phyloP scores from a whole-genome alignment of 2,888 invertebrate genomes.

The Iphiclides podalirius region DNA sequence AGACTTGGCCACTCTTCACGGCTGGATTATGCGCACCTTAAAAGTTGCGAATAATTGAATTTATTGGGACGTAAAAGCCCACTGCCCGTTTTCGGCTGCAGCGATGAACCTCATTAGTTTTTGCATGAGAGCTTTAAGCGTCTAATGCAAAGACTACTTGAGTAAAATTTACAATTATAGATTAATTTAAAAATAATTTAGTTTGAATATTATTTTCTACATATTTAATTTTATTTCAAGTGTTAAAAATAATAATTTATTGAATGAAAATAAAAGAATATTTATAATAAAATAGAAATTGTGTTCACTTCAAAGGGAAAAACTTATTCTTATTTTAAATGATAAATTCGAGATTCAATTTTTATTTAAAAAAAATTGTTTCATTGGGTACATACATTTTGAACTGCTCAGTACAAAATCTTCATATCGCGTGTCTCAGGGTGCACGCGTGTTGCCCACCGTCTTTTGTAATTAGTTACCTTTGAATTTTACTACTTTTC shows the following conservation, averaged over 20 bases:
- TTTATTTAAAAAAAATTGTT: slow-evolving; percentile 26
- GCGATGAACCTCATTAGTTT: no score
- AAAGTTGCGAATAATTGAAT: slow-evolving; percentile 36
- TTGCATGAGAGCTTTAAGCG: no score
- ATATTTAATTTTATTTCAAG: no score
- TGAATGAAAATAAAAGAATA: no score
- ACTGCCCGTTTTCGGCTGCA: neutral
- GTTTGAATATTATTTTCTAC: no score
- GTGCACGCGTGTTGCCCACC: slow-evolving; percentile 49
- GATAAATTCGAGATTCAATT: slow-evolving; percentile 42
- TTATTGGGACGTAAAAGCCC: slow-evolving; percentile 5
- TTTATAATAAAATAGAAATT: slow-evolving; percentile 47
- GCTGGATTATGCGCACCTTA: slow-evolving; percentile 49
- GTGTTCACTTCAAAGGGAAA: slow-evolving; percentile 26
- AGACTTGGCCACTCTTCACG: slow-evolving; percentile 51
- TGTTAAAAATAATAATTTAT: no score
- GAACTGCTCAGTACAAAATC: slow-evolving; percentile 40
- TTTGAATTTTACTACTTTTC: slow-evolving; percentile 63
- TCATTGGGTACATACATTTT: slow-evolving; percentile 8
- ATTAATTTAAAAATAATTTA: no score
- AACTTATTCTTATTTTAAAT: slow-evolving; percentile 38
- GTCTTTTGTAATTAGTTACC: slow-evolving; percentile 67
- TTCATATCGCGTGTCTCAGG: slow-evolving; percentile 62
- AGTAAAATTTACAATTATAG: no score
- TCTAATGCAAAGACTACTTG: no score